A percentile compares a stretch with the other conserved stretches of the same genome.
Conservation (phyloP, 2,113 vertebrate species). For the Chrysochloris asiatica region DNA sequence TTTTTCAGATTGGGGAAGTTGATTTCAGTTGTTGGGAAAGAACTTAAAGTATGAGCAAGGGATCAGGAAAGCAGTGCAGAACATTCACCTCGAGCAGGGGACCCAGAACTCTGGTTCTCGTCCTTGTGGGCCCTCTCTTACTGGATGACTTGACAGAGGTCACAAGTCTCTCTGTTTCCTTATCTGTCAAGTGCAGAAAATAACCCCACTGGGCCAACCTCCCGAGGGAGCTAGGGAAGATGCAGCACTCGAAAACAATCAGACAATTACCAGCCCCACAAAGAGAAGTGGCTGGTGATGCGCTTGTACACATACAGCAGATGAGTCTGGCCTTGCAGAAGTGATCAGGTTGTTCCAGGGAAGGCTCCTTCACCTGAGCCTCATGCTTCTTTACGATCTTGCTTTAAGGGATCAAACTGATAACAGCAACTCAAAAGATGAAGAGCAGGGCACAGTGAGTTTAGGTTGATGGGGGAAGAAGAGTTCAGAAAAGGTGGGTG, state of each 20-base stretch:
- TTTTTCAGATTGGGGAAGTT: too few relatives aligned
- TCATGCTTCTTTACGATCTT: background rate
- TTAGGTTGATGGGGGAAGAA: background rate
- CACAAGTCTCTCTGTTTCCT: constrained; percentile 3
- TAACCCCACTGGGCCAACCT: constrained; percentile 27
- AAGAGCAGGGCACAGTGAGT: background rate
- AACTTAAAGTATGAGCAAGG: too few relatives aligned
- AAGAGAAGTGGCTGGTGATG: background rate
- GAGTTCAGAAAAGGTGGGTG: background rate
- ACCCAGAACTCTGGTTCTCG: background rate
- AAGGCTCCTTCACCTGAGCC: background rate
- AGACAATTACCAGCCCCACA: background rate
- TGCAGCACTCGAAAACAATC: background rate
- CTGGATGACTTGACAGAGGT: background rate
- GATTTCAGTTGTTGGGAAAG: background rate
- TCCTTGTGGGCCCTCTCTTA: background rate
- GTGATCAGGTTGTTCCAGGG: background rate
- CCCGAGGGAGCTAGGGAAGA: background rate
- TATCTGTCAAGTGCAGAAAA: constrained; percentile 53
- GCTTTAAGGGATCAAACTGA: background rate
- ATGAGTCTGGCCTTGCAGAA: background rate
- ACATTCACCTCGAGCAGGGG: background rate
- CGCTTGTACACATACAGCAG: background rate
- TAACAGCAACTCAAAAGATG: background rate
- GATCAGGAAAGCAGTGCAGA: background rate